A percentile compares a stretch with the other conserved stretches of the same genome.
These are phyloP conservation scores for Stigmatopora nigra DNA, from an alignment of 2,113 vertebrate species.

Conservation along the genomic window DNA sequence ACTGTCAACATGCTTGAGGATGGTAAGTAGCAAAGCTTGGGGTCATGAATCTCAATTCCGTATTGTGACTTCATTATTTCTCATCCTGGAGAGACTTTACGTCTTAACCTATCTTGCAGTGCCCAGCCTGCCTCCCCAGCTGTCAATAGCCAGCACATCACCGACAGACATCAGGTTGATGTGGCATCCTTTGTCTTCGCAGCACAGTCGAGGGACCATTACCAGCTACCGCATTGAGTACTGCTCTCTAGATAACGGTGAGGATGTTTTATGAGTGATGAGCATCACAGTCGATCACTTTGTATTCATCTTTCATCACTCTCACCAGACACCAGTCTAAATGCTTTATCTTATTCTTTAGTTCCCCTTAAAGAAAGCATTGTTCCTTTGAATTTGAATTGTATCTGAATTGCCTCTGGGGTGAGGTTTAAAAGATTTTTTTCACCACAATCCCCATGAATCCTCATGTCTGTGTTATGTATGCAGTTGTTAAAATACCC, in stretches of 20 bases:
- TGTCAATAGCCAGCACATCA: constrained; percentile 83
- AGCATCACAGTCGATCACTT: neutral
- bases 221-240: constrained; percentile 89
- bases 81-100: neutral
- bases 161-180: constrained; percentile 83
- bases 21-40: constrained; percentile 65
- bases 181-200: constrained; percentile 82
- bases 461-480: neutral
- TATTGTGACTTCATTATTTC: neutral
- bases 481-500: neutral
- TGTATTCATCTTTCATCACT: neutral
- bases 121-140: constrained; percentile 83
- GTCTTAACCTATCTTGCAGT: constrained; percentile 63
- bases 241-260: constrained; percentile 80
- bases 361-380: neutral
- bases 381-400: neutral
- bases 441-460: neutral
- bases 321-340: neutral
- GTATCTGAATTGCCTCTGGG: neutral
- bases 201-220: constrained; percentile 82
- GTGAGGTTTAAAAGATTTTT: neutral
- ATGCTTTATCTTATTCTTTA: neutral
- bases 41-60: neutral
- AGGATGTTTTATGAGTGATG: constrained; percentile 36
- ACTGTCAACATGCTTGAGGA: constrained; percentile 86